phyloP scores from a whole-genome alignment of 2,888 invertebrate species.

The Phrixothrix hirtus region DNA sequence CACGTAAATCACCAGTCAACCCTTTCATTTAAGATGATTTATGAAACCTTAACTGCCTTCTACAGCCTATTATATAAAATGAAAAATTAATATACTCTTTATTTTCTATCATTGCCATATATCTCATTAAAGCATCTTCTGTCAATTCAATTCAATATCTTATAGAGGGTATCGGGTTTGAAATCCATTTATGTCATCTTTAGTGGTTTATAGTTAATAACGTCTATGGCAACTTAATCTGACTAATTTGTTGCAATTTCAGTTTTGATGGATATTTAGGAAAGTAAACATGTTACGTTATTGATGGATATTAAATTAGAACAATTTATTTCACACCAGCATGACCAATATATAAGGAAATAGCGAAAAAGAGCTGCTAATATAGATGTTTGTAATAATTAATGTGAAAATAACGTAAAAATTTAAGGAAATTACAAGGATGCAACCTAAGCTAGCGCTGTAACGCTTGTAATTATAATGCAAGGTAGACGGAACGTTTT shows the following conservation, averaged over 20 bases:
- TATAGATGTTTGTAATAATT: no score
- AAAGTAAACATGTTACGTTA: no score
- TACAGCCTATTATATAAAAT: conserved; percentile 5
- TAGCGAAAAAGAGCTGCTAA: no score
- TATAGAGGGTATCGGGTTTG: neutral
- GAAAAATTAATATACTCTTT: conserved; percentile 11
- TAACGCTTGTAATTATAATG: no score
- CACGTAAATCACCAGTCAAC: conserved; percentile 16
- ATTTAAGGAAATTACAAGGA: no score
- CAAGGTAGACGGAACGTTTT: no score
- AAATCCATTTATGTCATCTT: no score
- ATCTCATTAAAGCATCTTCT: neutral
- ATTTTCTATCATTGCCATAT: conserved; percentile 5
- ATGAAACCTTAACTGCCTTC: conserved; percentile 13
- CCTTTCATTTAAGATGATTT: conserved; percentile 12
- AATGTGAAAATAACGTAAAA: no score
- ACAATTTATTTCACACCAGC: no score
- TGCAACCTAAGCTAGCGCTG: no score
- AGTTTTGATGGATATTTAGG: neutral
- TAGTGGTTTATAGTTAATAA: neutral
- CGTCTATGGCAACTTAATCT: neutral
- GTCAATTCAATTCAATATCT: neutral
- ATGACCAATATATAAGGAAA: no score
- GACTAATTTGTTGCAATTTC: neutral
- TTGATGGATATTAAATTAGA: neutral